These are phyloP conservation scores for Eurypyga helias DNA, from an alignment of 2,113 vertebrate species.

Conservation along the genomic window DNA sequence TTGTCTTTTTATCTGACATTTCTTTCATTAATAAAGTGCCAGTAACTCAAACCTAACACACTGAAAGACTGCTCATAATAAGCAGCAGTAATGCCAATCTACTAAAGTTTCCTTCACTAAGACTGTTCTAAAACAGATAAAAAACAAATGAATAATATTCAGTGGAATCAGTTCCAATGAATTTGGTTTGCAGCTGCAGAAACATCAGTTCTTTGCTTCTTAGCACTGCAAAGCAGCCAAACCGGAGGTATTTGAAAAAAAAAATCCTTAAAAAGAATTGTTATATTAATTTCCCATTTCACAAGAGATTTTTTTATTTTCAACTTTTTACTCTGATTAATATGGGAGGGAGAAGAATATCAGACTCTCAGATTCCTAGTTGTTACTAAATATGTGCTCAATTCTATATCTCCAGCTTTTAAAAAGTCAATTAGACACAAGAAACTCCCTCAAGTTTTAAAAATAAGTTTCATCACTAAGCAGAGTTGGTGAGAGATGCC, in stretches of 20 bases:
- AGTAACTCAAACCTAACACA: background rate
- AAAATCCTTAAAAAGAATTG: background rate
- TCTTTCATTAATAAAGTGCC: background rate
- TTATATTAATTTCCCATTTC: background rate
- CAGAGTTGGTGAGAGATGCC: background rate
- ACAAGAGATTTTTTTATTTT: background rate
- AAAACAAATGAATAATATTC: background rate
- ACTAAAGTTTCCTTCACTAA: background rate
- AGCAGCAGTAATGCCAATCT: background rate
- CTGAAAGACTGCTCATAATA: background rate
- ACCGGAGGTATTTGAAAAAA: background rate
- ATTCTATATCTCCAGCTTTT: background rate
- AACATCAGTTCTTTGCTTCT: background rate
- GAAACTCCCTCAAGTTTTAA: background rate
- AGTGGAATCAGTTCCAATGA: background rate
- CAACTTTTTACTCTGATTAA: background rate
- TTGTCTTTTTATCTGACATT: background rate
- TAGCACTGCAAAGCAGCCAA: background rate
- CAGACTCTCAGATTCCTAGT: background rate
- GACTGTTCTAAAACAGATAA: background rate
- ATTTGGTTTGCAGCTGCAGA: background rate
- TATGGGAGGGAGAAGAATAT: fast-evolving
- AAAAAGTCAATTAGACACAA: background rate
- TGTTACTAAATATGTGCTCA: background rate
- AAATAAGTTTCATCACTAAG: background rate